Conservation (phyloP, 2,113 vertebrate genomes). For the Parus major region DNA sequence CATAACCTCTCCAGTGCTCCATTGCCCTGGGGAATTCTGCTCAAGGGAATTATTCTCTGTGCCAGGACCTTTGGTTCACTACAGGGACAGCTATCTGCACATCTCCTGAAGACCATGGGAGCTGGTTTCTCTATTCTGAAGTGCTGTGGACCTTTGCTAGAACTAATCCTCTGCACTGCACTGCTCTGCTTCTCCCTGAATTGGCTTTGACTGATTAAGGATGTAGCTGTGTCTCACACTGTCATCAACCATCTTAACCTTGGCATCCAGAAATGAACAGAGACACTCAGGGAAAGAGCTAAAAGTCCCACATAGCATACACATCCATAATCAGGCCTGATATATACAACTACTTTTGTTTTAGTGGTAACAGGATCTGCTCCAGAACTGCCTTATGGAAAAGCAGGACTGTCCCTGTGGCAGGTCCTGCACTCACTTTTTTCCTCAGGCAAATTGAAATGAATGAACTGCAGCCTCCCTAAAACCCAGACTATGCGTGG, state of each 20-base stretch:
- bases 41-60: neutral
- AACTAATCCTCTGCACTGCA: neutral
- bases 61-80: neutral
- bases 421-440: neutral
- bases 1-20: neutral
- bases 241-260: neutral
- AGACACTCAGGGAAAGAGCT: neutral
- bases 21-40: neutral
- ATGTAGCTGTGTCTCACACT: neutral
- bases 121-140: neutral
- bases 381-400: neutral
- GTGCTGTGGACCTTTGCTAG: neutral
- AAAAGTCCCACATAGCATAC: neutral
- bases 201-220: neutral
- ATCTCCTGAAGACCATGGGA: neutral
- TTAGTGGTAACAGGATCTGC: neutral
- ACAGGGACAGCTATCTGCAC: neutral
- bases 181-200: neutral
- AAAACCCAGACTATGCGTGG: neutral
- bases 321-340: neutral
- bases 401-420: neutral
- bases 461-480: neutral
- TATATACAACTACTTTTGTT: neutral
- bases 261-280: neutral
- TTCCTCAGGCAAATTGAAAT: neutral